Percentiles rank a stretch among this genome's conserved stretches.
These are phyloP conservation scores for Hylaeus anthracinus DNA, from an alignment of 1,140 invertebrate genomes.

Conservation along the genomic window DNA sequence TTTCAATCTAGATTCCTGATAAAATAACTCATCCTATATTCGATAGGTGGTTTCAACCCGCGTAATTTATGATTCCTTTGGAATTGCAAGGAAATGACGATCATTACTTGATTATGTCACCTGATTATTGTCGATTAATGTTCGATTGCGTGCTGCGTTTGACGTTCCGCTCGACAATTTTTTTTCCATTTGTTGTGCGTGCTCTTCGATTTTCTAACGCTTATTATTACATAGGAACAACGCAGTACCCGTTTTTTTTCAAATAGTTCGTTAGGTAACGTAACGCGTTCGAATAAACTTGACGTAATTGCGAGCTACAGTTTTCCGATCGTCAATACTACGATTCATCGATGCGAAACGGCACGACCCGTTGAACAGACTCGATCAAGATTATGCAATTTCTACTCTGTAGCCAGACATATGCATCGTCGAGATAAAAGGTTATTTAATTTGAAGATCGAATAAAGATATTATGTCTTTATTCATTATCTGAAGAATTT, in stretches of 20 bases:
- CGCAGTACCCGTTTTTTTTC: background rate
- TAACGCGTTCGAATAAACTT: conserved; percentile 44
- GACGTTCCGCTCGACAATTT: background rate
- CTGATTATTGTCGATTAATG: conserved; percentile 24
- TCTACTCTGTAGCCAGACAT: background rate
- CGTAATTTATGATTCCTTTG: background rate
- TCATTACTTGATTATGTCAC: background rate
- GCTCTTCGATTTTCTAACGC: background rate
- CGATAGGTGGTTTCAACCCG: background rate
- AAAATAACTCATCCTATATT: background rate
- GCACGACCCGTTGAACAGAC: background rate
- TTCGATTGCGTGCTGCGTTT: background rate
- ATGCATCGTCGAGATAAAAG: no score
- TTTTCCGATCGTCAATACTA: conserved; percentile 25
- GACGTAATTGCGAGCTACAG: conserved; percentile 35
- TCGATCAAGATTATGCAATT: background rate
- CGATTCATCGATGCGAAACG: no score
- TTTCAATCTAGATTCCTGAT: no score
- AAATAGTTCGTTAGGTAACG: conserved; percentile 13
- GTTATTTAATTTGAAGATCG: no score
- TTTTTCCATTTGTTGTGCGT: background rate
- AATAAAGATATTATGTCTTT: no score
- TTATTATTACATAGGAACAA: background rate
- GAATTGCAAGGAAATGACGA: background rate
- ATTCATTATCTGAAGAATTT: no score